phyloP scores from a whole-genome alignment of 2,797 vertebrate species.

The Octomys mimax region DNA sequence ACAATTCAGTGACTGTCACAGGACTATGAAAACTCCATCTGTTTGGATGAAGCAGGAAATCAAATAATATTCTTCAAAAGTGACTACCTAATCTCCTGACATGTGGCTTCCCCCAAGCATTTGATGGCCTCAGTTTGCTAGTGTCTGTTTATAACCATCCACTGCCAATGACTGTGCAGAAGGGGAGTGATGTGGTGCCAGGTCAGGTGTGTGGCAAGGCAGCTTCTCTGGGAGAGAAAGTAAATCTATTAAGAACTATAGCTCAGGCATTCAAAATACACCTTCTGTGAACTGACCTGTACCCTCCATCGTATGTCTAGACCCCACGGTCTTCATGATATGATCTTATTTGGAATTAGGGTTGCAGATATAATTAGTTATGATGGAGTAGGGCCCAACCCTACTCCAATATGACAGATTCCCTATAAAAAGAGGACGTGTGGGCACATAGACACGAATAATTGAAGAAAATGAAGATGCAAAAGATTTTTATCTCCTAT shows the following conservation, averaged over 20 bases:
- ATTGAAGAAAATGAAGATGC: background rate
- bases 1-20: background rate
- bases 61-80: constrained; percentile 45
- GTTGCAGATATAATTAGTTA: background rate
- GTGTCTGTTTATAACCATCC: constrained; percentile 49
- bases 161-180: background rate
- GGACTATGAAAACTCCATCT: constrained; percentile 57
- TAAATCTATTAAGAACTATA: background rate
- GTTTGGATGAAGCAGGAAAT: constrained; percentile 39
- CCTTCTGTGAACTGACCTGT: background rate
- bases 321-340: background rate
- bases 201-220: background rate
- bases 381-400: background rate
- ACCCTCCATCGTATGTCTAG: background rate
- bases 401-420: background rate
- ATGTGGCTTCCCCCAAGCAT: constrained; percentile 65
- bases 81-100: background rate
- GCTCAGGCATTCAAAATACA: background rate
- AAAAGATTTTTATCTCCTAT: background rate
- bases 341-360: background rate
- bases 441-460: background rate
- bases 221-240: background rate
- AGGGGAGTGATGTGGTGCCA: fast-evolving
- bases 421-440: background rate
- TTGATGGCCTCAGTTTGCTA: background rate